phyloP scores from a whole-genome alignment of 2,797 vertebrate genomes.

The Eleutherodactylus coqui region DNA sequence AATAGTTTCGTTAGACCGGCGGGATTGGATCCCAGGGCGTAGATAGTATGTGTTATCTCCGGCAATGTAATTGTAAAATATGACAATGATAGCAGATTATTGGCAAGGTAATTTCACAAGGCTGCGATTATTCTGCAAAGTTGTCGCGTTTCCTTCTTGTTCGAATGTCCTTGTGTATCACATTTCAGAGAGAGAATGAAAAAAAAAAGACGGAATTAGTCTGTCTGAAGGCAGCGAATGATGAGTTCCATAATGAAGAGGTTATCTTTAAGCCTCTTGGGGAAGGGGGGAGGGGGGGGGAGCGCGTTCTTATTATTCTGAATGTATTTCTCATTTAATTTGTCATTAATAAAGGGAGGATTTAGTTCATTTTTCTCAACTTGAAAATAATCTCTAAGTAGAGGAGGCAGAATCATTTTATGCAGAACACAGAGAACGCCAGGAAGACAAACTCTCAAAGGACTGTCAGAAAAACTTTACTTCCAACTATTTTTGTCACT shows the following conservation, averaged over 20 bases:
- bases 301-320: conserved; percentile 41
- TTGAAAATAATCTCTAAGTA: conserved; percentile 55
- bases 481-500: not conserved
- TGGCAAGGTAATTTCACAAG: conserved; percentile 68
- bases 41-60: conserved; percentile 65
- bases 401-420: conserved; percentile 30
- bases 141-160: conserved; percentile 15
- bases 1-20: conserved; percentile 63
- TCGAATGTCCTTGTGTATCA: conserved; percentile 45
- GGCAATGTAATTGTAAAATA: conserved; percentile 64
- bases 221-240: conserved; percentile 24
- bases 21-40: not conserved
- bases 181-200: conserved; percentile 29
- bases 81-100: conserved; percentile 69
- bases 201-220: conserved; percentile 17
- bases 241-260: conserved; percentile 58
- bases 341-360: conserved; percentile 59
- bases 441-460: not conserved
- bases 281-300: not conserved
- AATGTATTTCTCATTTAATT: conserved; percentile 50
- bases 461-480: conserved; percentile 5
- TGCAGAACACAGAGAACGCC: conserved; percentile 8
- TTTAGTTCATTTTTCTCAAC: conserved; percentile 47
- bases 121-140: conserved; percentile 38
- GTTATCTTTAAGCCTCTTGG: conserved; percentile 55